Evolutionary conservation across 2,113 vertebrate genomes (phyloP).

Genomic region (Poecile atricapillus): DNA sequence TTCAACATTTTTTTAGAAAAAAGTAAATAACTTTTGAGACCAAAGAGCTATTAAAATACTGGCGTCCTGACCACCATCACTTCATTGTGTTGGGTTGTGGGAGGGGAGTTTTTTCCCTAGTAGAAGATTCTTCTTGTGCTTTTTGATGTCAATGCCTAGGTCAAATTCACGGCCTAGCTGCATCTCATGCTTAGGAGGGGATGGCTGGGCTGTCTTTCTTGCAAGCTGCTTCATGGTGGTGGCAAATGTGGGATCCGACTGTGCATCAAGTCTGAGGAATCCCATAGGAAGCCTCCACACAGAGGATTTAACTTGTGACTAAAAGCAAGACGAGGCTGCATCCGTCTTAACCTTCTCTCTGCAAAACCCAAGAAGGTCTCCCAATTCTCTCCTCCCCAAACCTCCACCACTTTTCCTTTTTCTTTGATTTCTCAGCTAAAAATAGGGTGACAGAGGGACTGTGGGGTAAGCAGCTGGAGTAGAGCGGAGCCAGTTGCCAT

Average conservation of each 20-base stretch:
- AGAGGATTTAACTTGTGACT: neutral
- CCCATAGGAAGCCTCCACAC: neutral
- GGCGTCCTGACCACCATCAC: neutral
- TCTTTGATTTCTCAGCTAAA: conserved; percentile 79
- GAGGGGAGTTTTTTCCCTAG: neutral
- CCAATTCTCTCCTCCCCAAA: conserved; percentile 12
- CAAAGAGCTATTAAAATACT: neutral
- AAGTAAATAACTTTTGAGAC: neutral
- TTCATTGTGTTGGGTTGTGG: neutral
- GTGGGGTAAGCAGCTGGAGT: conserved; percentile 82
- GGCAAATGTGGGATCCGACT: neutral
- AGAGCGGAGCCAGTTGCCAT: conserved; percentile 77
- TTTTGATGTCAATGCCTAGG: neutral
- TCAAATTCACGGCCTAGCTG: neutral
- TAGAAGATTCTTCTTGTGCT: neutral
- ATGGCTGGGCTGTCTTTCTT: neutral
- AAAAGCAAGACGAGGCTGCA: conserved; percentile 46
- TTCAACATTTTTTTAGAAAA: neutral
- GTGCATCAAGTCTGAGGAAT: neutral
- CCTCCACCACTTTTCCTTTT: conserved; percentile 55
- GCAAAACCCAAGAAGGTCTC: neutral
- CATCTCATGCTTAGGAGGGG: neutral
- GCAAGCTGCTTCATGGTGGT: neutral
- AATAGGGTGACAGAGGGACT: conserved; percentile 83
- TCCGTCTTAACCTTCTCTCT: conserved; percentile 9